These are phyloP conservation scores for Zaprionus bogoriensis DNA, from an alignment of 2,888 invertebrate species.

Conservation along the genomic window DNA sequence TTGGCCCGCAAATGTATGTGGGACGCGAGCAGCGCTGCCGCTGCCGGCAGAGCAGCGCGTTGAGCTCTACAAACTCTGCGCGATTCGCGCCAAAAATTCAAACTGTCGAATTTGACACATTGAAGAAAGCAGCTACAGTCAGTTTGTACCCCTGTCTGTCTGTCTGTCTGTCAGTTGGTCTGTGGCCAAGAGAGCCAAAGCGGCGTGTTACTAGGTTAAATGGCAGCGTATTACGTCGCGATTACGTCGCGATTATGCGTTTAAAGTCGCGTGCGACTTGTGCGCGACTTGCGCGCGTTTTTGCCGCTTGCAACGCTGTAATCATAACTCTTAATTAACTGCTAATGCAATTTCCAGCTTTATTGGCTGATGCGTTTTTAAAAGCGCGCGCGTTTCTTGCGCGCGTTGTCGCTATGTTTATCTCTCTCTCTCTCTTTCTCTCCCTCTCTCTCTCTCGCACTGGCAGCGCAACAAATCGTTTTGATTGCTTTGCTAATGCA, in stretches of 20 bases:
- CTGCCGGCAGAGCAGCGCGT: too few relatives aligned
- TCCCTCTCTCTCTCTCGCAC: too few relatives aligned
- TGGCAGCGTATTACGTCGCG: constrained; percentile 42
- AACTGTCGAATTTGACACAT: constrained; percentile 34
- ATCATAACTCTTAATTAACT: constrained; percentile 1
- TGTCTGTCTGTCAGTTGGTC: too few relatives aligned
- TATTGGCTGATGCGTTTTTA: neutral
- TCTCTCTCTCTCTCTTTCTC: too few relatives aligned
- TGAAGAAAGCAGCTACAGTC: constrained; percentile 34
- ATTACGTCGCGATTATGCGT: constrained; percentile 34
- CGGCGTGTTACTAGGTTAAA: constrained; percentile 69
- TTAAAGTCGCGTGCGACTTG: constrained; percentile 14
- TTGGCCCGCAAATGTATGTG: too few relatives aligned
- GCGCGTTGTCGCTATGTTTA: too few relatives aligned
- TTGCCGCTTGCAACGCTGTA: neutral
- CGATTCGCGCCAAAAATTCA: constrained; percentile 47
- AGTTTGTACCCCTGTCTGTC: too few relatives aligned
- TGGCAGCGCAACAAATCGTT: constrained; percentile 52
- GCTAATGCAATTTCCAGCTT: constrained; percentile 12
- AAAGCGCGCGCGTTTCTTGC: constrained; percentile 7
- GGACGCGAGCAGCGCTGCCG: constrained; percentile 59
- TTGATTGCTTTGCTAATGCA: constrained; percentile 73
- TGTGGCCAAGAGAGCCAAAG: constrained; percentile 50
- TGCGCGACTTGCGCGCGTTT: neutral
- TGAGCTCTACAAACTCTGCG: neutral